Percentiles rank a stretch among this genome's conserved stretches.
These are phyloP conservation scores for Aphaenogaster ashmeadi DNA, from an alignment of 1,140 invertebrate species.

Conservation along the genomic window DNA sequence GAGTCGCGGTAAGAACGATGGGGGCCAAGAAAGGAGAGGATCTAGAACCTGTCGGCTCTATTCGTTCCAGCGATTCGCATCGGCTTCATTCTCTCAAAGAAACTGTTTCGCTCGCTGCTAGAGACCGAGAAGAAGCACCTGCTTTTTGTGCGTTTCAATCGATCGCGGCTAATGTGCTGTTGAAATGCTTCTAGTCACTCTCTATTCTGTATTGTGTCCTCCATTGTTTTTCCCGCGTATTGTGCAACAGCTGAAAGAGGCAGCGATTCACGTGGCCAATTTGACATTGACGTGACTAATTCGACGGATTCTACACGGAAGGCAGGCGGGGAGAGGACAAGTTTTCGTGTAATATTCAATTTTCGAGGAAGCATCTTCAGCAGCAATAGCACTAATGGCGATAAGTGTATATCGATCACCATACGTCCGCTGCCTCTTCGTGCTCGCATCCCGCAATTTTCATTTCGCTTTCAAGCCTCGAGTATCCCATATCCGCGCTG, in stretches of 20 bases:
- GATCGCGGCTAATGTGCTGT: constrained; percentile 47
- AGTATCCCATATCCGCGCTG: constrained; percentile 19
- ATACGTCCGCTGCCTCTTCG: background rate
- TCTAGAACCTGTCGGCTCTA: constrained; percentile 65
- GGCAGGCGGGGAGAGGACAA: background rate
- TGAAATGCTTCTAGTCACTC: constrained; percentile 56
- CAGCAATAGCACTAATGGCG: background rate
- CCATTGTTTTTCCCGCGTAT: constrained; percentile 46
- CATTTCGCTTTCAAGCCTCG: constrained; percentile 25
- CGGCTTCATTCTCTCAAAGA: constrained; percentile 60
- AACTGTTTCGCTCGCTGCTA: constrained; percentile 53
- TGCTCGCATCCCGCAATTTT: constrained; percentile 33
- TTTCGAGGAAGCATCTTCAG: constrained; percentile 23
- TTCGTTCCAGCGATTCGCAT: constrained; percentile 60
- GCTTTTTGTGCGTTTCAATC: constrained; percentile 54
- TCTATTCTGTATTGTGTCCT: constrained; percentile 36
- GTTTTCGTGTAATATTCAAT: constrained; percentile 31
- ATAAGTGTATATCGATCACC: background rate
- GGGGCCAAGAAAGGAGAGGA: constrained; percentile 50
- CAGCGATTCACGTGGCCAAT: constrained; percentile 40
- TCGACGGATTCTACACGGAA: background rate
- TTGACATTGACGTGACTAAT: constrained; percentile 51
- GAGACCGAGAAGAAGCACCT: constrained; percentile 48
- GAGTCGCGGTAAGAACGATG: constrained; percentile 60
- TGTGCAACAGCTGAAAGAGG: constrained; percentile 36